A percentile compares a stretch with the other conserved stretches of the same genome.
phyloP scores from a whole-genome alignment of 2,797 vertebrate species.

The Alosa sapidissima region DNA sequence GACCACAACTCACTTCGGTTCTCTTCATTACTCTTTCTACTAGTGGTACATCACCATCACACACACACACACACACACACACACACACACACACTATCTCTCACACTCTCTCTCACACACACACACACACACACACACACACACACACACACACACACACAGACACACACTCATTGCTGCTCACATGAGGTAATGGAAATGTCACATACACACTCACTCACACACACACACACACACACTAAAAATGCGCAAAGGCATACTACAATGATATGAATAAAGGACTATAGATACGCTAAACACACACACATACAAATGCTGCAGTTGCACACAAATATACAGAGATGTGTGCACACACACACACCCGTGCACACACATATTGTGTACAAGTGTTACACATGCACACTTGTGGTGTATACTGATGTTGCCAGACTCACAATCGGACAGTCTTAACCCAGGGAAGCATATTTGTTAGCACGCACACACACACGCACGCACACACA shows the following conservation, averaged over 20 bases:
- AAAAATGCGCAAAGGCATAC: slow-evolving; percentile 3
- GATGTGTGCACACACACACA: slow-evolving; percentile 28
- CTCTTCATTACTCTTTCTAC: slow-evolving; percentile 34
- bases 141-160: slow-evolving; percentile 37
- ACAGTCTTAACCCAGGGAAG: slow-evolving; percentile 35
- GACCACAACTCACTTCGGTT: background rate
- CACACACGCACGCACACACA: slow-evolving; percentile 44
- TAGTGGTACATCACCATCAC: slow-evolving; percentile 17
- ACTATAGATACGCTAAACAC: background rate
- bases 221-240: slow-evolving; percentile 1
- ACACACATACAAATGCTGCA: background rate
- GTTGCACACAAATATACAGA: slow-evolving; percentile 6
- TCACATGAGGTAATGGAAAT: too few species aligned
- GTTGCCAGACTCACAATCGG: slow-evolving; percentile 28
- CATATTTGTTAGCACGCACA: slow-evolving; percentile 51
- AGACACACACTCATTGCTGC: slow-evolving; percentile 34
- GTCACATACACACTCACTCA: slow-evolving; percentile 34
- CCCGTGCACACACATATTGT: slow-evolving; percentile 30
- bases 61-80: slow-evolving; percentile 27
- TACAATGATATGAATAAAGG: background rate
- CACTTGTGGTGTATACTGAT: slow-evolving; percentile 26
- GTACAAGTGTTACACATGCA: background rate
- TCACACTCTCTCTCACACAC: slow-evolving; percentile 44
- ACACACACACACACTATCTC: slow-evolving; percentile 35
- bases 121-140: slow-evolving; percentile 38